Evolutionary conservation across 2,113 vertebrate genomes (phyloP).

Genomic region (Micronycteris hirsuta): DNA sequence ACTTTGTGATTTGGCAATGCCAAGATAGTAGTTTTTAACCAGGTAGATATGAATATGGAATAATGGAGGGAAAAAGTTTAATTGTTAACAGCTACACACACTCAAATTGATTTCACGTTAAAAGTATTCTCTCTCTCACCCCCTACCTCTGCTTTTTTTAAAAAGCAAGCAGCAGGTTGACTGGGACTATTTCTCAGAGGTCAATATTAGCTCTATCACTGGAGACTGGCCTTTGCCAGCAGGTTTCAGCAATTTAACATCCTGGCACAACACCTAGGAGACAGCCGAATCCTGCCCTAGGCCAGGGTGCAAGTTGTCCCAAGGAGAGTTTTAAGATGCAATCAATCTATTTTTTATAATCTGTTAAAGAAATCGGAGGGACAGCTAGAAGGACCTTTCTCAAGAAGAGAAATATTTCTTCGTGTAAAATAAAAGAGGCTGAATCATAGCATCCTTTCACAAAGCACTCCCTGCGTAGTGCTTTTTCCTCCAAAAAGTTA

Average conservation of each 20-base stretch:
- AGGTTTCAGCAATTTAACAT: background rate
- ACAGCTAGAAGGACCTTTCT: background rate
- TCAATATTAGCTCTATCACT: background rate
- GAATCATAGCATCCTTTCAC: conserved; percentile 22
- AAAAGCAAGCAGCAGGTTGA: background rate
- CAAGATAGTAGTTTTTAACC: background rate
- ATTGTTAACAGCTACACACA: background rate
- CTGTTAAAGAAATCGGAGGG: conserved; percentile 7
- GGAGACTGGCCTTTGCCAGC: background rate
- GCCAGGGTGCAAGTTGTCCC: background rate
- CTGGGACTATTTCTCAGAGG: background rate
- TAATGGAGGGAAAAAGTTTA: background rate
- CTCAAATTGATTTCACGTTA: background rate
- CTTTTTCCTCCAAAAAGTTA: background rate
- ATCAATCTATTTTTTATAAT: background rate
- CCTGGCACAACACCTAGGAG: background rate
- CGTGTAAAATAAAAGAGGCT: conserved; percentile 26
- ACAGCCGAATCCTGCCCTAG: background rate
- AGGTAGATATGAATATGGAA: background rate
- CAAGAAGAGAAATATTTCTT: conserved; percentile 27
- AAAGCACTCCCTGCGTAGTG: background rate
- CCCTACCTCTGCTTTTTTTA: background rate
- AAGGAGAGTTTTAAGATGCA: background rate
- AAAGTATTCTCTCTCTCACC: background rate
- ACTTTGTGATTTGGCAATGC: background rate